Percentiles rank a stretch among this genome's conserved stretches.
Evolutionary conservation across 2,888 invertebrate genomes (phyloP).

Genomic region (Nemurella pictetii): DNA sequence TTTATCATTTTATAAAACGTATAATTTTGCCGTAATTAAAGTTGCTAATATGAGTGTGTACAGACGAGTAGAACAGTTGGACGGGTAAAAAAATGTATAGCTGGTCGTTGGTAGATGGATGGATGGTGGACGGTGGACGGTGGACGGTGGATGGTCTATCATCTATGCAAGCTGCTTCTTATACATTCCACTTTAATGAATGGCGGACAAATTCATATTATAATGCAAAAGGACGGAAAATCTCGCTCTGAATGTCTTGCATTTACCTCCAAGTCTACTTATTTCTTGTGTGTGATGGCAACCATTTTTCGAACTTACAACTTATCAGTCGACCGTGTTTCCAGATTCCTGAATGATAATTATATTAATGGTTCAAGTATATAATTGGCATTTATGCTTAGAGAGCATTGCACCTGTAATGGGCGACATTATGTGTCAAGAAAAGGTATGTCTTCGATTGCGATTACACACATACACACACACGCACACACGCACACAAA

Average conservation of each 20-base stretch:
- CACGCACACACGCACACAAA: too few species aligned
- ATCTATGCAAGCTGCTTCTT: neutral
- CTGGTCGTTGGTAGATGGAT: neutral
- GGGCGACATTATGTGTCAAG: neutral
- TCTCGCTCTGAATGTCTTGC: neutral
- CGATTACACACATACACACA: too few species aligned
- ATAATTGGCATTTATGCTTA: neutral
- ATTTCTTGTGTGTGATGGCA: too few species aligned
- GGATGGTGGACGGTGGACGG: too few species aligned
- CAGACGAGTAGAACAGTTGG: neutral
- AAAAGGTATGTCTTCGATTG: too few species aligned
- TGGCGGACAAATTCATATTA: neutral
- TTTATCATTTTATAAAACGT: conserved; percentile 34
- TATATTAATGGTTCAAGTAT: neutral
- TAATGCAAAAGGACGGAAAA: neutral
- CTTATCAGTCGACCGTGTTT: neutral
- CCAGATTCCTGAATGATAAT: neutral
- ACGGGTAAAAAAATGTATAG: neutral
- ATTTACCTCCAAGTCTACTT: neutral
- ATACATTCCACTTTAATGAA: neutral
- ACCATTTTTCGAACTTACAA: neutral
- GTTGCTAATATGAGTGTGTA: conserved; percentile 32
- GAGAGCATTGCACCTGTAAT: neutral
- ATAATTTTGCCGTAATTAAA: conserved; percentile 38
- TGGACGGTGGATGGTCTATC: neutral